A percentile compares a stretch with the other conserved stretches of the same genome.
These are phyloP conservation scores for Meloidogyne floridensis DNA, from an alignment of 1,140 invertebrate genomes.

Conservation along the genomic window DNA sequence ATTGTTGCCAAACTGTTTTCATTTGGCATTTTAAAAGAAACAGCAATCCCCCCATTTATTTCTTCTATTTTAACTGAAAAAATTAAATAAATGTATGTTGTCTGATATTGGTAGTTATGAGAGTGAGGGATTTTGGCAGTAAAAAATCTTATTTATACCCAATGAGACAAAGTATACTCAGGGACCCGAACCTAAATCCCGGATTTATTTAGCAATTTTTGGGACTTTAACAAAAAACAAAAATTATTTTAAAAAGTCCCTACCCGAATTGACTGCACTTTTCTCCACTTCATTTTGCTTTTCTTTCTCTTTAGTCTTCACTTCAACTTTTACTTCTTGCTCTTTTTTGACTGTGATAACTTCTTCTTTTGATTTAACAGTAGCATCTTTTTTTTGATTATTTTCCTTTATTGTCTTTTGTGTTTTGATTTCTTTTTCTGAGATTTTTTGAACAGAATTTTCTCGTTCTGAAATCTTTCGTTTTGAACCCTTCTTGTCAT, in stretches of 20 bases:
- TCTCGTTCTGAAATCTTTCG: neutral
- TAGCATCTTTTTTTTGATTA: neutral
- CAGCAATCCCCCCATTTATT: neutral
- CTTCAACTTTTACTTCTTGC: neutral
- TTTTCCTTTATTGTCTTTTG: neutral
- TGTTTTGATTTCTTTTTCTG: neutral
- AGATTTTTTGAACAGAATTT: neutral
- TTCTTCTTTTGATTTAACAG: neutral
- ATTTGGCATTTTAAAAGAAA: neutral
- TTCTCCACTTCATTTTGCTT: neutral
- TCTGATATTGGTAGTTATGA: no score
- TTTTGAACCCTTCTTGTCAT: neutral
- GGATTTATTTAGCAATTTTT: no score
- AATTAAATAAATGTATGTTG: neutral
- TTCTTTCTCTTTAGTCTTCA: neutral
- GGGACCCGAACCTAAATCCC: no score
- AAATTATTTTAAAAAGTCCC: neutral
- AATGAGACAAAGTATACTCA: no score
- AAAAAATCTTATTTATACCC: no score
- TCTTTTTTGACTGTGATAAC: neutral
- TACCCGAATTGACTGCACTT: neutral
- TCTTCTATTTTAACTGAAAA: neutral
- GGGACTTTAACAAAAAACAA: no score
- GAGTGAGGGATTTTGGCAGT: no score
- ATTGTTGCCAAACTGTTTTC: slow-evolving; percentile 7